Percentiles rank a stretch among this genome's conserved stretches.
phyloP scores from a whole-genome alignment of 2,113 vertebrate genomes.

The Phocoena phocoena region DNA sequence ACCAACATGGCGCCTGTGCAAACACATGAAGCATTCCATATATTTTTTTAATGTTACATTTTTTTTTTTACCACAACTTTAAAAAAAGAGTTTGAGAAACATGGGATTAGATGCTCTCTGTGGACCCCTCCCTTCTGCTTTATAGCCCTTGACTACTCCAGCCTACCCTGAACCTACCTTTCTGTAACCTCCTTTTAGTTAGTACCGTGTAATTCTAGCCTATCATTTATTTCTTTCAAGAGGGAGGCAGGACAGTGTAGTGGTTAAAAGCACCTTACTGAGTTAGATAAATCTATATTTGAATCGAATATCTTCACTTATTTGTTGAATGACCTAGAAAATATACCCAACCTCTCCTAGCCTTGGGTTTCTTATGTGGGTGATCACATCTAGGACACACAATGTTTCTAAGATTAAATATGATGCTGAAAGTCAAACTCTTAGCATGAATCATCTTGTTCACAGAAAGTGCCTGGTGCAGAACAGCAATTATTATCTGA shows the following conservation, averaged over 20 bases:
- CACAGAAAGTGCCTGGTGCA: background rate
- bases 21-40: background rate
- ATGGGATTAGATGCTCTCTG: background rate
- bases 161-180: background rate
- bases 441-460: background rate
- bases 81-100: background rate
- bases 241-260: too few species aligned
- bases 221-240: background rate
- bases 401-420: background rate
- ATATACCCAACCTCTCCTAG: background rate
- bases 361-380: background rate
- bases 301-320: background rate
- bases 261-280: background rate
- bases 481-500: background rate
- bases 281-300: background rate
- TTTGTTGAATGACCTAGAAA: background rate
- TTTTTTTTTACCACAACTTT: background rate
- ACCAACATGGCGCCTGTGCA: too few species aligned
- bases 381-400: background rate
- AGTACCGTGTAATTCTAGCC: background rate
- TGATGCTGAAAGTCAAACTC: background rate
- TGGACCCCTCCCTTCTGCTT: background rate
- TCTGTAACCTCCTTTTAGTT: background rate
- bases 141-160: background rate
- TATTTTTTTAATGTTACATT: background rate